Evolutionary conservation across 2,113 vertebrate genomes (phyloP), one percentile per base, ranked within the genome.

Genomic region (Prochilodus magdalenae): DNA sequence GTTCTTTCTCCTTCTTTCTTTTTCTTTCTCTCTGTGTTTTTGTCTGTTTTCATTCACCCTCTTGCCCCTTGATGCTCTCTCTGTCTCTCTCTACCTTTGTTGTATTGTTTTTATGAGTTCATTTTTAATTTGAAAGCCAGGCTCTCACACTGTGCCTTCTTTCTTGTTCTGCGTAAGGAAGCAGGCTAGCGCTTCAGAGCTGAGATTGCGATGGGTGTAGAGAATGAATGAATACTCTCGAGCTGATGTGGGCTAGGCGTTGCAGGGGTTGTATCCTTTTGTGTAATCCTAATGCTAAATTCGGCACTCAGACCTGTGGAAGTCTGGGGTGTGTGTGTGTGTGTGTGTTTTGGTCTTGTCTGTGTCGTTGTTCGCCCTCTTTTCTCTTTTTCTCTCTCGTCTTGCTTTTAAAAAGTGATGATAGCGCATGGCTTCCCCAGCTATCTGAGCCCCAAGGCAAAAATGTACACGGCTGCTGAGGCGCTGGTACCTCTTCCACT

Each of bases 231-330:
- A 67, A 36, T 27, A 63, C 51, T 71, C 71, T 71, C 53, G 87
- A 40, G 55, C 70, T 57, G 89, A 89, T 92, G 88, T 91, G 86
- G 83, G 90, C 86, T 84, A 86, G 89, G 89, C 89, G 91, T 91
- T 85, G 91, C 84, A n/a, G 86, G 91, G 87, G 88, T 91, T 90
- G 57, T 91, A 71, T 26, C 27, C 30, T 29, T 80, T 60, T 11
- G 89, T 92, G 89, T 93, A 93, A 93, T 93, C 92, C 92, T 91
- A 88, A 57, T 90, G 93, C 89, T 94, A 94, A 93, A 93, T 93
- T 92, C 91, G 73, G 88, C 90, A 91, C 57, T 93, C 90, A 91
- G 89, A 93, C 92, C 89, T 86, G 89, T 90, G 88, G 88, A 92
- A 90, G 89, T 89, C 89, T 90, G 91, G 86, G 89, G 86, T 91